These are phyloP conservation scores for Agrypnia vestita DNA, from an alignment of 1,140 invertebrate genomes.

Conservation along the genomic window DNA sequence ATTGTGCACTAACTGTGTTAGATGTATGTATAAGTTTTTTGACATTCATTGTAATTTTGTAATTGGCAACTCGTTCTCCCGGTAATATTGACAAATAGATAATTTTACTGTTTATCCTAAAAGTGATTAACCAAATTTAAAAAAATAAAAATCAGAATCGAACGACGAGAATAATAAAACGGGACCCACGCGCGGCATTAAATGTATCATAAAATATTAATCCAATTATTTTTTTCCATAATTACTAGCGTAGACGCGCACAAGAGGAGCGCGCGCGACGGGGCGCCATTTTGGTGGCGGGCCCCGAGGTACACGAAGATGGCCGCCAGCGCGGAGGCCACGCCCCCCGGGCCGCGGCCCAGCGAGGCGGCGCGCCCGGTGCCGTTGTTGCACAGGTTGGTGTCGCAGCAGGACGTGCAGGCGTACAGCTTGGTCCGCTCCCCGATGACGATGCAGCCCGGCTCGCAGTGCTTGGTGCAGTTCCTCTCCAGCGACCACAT, in stretches of 20 bases:
- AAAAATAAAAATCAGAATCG: no score
- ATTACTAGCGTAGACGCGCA: constrained; percentile 8
- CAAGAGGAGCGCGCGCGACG: neutral
- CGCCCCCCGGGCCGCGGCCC: neutral
- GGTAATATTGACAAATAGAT: no score
- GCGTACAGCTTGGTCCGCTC: constrained; percentile 89
- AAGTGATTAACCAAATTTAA: no score
- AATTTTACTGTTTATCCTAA: no score
- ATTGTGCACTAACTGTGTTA: no score
- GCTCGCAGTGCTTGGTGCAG: constrained; percentile 86
- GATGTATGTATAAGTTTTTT: no score
- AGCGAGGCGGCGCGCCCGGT: constrained; percentile 68
- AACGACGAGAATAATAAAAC: no score
- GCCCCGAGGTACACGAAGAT: constrained; percentile 18
- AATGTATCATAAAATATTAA: constrained; percentile 39
- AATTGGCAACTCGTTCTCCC: no score
- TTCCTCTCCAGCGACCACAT: constrained; percentile 89
- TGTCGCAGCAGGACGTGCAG: constrained; percentile 86
- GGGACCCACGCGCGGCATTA: neutral
- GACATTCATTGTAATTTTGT: no score
- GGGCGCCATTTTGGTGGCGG: constrained; percentile 17
- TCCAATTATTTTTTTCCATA: constrained; percentile 9
- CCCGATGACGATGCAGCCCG: constrained; percentile 89
- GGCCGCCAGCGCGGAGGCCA: constrained; percentile 14
- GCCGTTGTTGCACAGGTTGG: constrained; percentile 84